Conservation (phyloP, 1,140 invertebrate species). For the Drosophila ironensis region DNA sequence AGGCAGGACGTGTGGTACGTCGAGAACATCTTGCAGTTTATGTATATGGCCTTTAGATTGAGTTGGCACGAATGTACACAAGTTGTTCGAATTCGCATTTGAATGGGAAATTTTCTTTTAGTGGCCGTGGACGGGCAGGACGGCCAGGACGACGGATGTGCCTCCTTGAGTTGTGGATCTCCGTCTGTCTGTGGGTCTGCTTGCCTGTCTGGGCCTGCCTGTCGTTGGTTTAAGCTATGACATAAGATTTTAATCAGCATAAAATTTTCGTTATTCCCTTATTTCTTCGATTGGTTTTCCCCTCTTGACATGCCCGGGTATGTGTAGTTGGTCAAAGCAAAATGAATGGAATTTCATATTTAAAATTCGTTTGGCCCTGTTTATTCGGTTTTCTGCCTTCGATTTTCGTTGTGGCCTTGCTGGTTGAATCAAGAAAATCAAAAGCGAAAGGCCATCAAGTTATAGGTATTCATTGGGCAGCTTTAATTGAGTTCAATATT, state of each 20-base stretch:
- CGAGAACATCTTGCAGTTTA: slow-evolving; percentile 70
- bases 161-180: slow-evolving; percentile 40
- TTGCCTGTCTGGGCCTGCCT: slow-evolving; percentile 2
- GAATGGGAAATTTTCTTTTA: slow-evolving; percentile 67
- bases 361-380: slow-evolving; percentile 16
- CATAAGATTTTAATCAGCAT: slow-evolving; percentile 76
- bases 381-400: neutral
- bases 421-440: neutral
- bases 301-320: slow-evolving; percentile 11
- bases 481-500: no score
- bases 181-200: slow-evolving; percentile 10
- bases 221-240: slow-evolving; percentile 47
- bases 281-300: slow-evolving; percentile 30
- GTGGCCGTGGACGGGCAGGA: slow-evolving; percentile 55
- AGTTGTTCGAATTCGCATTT: slow-evolving; percentile 59
- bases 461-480: no score
- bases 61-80: slow-evolving; percentile 67
- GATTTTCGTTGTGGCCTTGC: slow-evolving; percentile 5
- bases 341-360: slow-evolving; percentile 39
- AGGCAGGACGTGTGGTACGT: slow-evolving; percentile 25
- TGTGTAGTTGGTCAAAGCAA: slow-evolving; percentile 26
- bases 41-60: slow-evolving; percentile 72
- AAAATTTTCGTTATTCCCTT: slow-evolving; percentile 58
- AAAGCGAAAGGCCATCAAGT: no score
- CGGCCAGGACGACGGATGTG: slow-evolving; percentile 48